Evolutionary conservation across 2,113 vertebrate species (phyloP).

Genomic region (Neotoma lepida): DNA sequence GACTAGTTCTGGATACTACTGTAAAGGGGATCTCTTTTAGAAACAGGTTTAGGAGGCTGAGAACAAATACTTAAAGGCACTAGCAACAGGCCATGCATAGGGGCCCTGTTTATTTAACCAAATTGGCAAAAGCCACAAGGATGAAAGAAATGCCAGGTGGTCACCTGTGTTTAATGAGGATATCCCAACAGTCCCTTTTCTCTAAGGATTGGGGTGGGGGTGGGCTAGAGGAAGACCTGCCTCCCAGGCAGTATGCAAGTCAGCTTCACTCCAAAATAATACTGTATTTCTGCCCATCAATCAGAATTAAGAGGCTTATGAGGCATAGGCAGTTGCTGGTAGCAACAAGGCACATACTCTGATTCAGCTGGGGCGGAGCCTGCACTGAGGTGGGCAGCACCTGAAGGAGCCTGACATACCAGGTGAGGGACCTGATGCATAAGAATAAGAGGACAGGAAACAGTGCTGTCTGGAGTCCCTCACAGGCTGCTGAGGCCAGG

Average conservation of each 20-base stretch:
- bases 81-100: not conserved
- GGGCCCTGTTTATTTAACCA: constrained; percentile 36
- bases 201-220: not conserved
- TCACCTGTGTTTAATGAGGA: constrained; percentile 51
- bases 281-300: constrained; percentile 83
- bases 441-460: fast-evolving
- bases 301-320: constrained; percentile 83
- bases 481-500: not conserved
- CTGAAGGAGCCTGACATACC: not conserved
- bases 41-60: not conserved
- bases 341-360: constrained; percentile 86
- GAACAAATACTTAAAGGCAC: not conserved
- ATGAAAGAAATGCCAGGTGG: not conserved
- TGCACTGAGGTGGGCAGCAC: not conserved
- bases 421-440: not conserved
- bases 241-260: not conserved
- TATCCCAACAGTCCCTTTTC: not conserved
- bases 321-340: constrained; percentile 85
- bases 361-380: not conserved
- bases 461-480: not conserved
- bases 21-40: constrained; percentile 12
- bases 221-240: not conserved
- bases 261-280: constrained; percentile 59
- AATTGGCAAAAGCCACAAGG: constrained; percentile 48
- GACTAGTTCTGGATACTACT: constrained; percentile 39